A percentile compares a stretch with the other conserved stretches of the same genome.
Conservation (phyloP, 2,888 invertebrate species). For the Eumerus sabulonum region DNA sequence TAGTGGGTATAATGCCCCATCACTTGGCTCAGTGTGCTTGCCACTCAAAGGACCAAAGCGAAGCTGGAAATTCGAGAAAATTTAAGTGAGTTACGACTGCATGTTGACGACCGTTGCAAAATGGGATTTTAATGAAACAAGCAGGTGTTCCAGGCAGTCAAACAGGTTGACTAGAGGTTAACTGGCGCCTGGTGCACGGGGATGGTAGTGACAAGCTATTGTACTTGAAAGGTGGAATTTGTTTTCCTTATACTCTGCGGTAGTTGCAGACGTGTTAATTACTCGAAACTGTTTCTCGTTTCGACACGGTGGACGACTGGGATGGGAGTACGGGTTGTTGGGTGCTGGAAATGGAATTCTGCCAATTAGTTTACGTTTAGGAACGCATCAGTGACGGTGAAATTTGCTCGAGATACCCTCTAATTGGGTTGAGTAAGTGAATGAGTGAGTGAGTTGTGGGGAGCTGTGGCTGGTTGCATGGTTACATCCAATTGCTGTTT, state of each 20-base stretch:
- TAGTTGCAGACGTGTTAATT: slow-evolving; percentile 64
- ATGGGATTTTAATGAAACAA: slow-evolving; percentile 61
- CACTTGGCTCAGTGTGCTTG: not conserved
- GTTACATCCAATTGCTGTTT: too few species aligned
- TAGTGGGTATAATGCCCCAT: not conserved
- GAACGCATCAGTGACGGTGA: slow-evolving; percentile 57
- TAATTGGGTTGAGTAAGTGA: slow-evolving; percentile 40
- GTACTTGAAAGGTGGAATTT: slow-evolving; percentile 19
- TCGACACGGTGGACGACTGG: slow-evolving; percentile 10
- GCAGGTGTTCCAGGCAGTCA: too few species aligned
- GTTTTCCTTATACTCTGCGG: slow-evolving; percentile 56
- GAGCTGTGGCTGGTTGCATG: slow-evolving; percentile 4
- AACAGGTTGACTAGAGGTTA: too few species aligned
- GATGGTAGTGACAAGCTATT: not conserved
- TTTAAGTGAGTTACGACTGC: slow-evolving; percentile 38
- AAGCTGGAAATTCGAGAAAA: slow-evolving; percentile 40
- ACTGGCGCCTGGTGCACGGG: too few species aligned
- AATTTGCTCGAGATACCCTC: slow-evolving; percentile 37
- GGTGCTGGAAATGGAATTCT: slow-evolving; percentile 30
- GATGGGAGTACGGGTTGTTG: slow-evolving; percentile 10
- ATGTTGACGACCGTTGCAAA: slow-evolving; percentile 55
- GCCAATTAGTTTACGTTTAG: slow-evolving; percentile 67
- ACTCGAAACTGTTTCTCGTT: slow-evolving; percentile 54
- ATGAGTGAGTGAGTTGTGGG: slow-evolving; percentile 12
- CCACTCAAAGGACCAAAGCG: slow-evolving; percentile 29